Evolutionary conservation across 2,888 invertebrate genomes (phyloP).

Genomic region (Nebria salina): DNA sequence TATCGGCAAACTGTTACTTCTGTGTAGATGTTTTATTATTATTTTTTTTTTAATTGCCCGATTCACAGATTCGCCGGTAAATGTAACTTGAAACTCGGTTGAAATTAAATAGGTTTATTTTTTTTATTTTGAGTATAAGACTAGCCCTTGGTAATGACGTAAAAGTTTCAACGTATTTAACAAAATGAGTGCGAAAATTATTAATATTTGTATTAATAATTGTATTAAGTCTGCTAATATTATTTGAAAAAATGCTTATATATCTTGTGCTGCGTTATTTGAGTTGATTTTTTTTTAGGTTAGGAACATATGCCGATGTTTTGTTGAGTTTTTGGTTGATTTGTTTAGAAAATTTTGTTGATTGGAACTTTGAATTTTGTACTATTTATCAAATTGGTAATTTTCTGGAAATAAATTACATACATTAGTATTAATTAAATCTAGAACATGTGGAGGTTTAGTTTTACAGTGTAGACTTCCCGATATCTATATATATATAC

Average conservation of each 20-base stretch:
- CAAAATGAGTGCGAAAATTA: background rate
- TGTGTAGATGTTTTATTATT: background rate
- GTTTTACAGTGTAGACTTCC: background rate
- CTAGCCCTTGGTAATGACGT: conserved; percentile 37
- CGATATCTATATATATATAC: background rate
- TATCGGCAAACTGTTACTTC: background rate
- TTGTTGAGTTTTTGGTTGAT: conserved; percentile 20
- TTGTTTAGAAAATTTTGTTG: conserved; percentile 24
- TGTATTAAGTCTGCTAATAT: background rate
- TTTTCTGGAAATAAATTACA: conserved; percentile 32
- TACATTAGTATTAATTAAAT: background rate
- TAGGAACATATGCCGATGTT: conserved; percentile 33
- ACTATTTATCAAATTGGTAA: conserved; percentile 40
- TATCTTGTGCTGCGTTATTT: conserved; percentile 21
- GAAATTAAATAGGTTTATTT: background rate
- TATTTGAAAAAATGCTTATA: background rate
- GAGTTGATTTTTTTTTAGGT: conserved; percentile 8
- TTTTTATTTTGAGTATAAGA: conserved; percentile 25
- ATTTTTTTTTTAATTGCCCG: conserved; percentile 25
- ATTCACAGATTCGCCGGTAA: conserved; percentile 26
- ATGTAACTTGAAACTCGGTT: conserved; percentile 31
- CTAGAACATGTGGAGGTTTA: background rate
- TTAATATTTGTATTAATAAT: background rate
- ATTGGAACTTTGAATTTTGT: conserved; percentile 39
- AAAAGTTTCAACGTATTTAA: background rate